These are phyloP conservation scores for pig (Sus scrofa) DNA, from an alignment of 2,113 vertebrate genomes.

Conservation along the genomic window DNA sequence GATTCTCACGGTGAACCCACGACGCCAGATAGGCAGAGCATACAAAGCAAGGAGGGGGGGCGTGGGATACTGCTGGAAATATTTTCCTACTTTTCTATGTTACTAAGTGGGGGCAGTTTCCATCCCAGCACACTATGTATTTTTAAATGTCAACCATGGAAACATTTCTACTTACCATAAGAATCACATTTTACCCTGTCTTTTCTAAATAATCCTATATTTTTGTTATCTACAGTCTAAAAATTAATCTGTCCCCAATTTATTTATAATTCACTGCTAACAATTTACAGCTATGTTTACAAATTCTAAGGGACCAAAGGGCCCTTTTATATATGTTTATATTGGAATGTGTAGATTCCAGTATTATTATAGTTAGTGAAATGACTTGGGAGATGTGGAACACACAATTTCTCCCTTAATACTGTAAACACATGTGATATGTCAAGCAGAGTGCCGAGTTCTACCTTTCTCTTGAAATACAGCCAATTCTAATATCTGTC, in stretches of 20 bases:
- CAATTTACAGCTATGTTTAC: not conserved
- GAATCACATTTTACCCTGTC: conserved; percentile 52
- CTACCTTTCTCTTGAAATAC: conserved; percentile 46
- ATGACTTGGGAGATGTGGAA: not conserved
- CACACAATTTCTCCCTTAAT: not conserved
- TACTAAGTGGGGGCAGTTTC: conserved; percentile 56
- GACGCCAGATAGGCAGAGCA: conserved; percentile 73
- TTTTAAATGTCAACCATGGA: conserved; percentile 67
- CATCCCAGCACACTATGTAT: conserved; percentile 67
- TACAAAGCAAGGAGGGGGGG: conserved; percentile 53
- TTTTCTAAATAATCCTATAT: conserved; percentile 53
- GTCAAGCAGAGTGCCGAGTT: not conserved
- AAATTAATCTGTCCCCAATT: conserved; percentile 1
- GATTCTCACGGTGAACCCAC: conserved; percentile 75
- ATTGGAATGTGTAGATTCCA: not conserved
- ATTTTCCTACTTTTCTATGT: conserved; percentile 70
- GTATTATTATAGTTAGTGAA: not conserved
- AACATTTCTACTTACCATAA: conserved; percentile 61
- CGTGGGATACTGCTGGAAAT: conserved; percentile 64
- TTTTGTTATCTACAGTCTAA: conserved; percentile 42
- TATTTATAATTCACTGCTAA: conserved; percentile 36
- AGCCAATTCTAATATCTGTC: conserved; percentile 34
- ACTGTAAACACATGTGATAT: not conserved
- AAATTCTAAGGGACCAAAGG: not conserved
- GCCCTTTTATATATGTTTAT: not conserved